These are phyloP conservation scores for Myotis lucifugus DNA, from an alignment of 2,113 vertebrate species.

Conservation along the genomic window DNA sequence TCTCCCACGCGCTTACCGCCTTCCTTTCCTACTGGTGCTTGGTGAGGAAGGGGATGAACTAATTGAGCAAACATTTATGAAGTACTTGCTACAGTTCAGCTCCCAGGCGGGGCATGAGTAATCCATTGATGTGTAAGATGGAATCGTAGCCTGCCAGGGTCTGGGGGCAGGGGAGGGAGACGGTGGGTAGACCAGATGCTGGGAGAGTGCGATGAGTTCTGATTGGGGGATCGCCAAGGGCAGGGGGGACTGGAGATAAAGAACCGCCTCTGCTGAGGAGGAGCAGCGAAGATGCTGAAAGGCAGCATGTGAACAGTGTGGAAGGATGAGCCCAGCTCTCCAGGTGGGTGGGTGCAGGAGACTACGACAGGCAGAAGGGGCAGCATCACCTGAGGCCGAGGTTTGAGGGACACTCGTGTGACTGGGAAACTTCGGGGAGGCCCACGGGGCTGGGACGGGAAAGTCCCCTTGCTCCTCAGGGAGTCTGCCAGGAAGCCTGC, in stretches of 20 bases:
- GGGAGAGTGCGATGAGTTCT: background rate
- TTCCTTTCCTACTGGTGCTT: background rate
- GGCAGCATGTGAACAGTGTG: background rate
- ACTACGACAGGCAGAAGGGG: background rate
- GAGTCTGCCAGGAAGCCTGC: background rate
- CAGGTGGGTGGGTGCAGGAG: background rate
- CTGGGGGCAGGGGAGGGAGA: background rate
- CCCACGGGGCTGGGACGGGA: background rate
- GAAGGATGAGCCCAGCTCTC: background rate
- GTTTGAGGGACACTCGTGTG: background rate
- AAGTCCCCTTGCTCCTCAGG: background rate
- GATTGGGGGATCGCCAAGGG: background rate
- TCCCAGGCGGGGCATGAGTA: background rate
- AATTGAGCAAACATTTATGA: background rate
- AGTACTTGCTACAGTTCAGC: background rate
- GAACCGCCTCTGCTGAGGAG: background rate
- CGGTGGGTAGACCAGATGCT: background rate
- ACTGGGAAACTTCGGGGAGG: background rate
- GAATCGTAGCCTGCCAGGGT: background rate
- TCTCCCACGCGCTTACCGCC: background rate
- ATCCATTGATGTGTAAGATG: background rate
- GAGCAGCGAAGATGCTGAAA: background rate
- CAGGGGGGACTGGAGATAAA: background rate
- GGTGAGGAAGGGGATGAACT: background rate
- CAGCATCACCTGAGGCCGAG: background rate